Evolutionary conservation across 1,140 invertebrate species (phyloP).

Genomic region (Goniozus legneri): DNA sequence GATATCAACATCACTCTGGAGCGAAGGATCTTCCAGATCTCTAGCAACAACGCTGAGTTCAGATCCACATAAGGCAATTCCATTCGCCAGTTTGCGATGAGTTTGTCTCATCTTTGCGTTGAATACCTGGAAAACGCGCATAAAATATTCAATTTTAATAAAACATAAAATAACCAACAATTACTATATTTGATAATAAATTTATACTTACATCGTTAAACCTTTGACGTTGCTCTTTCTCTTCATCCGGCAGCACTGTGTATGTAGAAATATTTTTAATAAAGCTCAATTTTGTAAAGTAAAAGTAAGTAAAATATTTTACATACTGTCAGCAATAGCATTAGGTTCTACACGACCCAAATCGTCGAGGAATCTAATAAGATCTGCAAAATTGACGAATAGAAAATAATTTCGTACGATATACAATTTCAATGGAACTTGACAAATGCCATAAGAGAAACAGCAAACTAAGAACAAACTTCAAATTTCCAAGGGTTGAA

Average conservation of each 20-base stretch:
- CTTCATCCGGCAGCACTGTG: conserved; percentile 26
- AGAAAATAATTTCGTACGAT: not conserved
- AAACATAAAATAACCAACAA: not conserved
- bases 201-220: conserved; percentile 31
- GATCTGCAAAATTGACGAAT: conserved; percentile 31
- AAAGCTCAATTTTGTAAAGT: too few species aligned
- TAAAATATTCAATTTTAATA: too few species aligned
- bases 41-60: conserved; percentile 43
- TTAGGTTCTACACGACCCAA: too few species aligned
- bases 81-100: conserved; percentile 34
- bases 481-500: not conserved
- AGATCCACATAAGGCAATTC: conserved; percentile 34
- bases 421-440: not conserved
- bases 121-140: conserved; percentile 32
- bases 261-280: not conserved
- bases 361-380: conserved; percentile 13
- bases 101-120: conserved; percentile 33
- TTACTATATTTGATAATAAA: not conserved
- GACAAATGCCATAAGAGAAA: not conserved
- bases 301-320: too few species aligned
- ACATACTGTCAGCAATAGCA: too few species aligned
- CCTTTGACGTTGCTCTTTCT: conserved; percentile 27
- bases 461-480: not conserved
- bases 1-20: too few species aligned
- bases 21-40: conserved; percentile 34